These are phyloP conservation scores for Botia almorhae DNA, from an alignment of 2,797 vertebrate genomes.

Conservation along the genomic window DNA sequence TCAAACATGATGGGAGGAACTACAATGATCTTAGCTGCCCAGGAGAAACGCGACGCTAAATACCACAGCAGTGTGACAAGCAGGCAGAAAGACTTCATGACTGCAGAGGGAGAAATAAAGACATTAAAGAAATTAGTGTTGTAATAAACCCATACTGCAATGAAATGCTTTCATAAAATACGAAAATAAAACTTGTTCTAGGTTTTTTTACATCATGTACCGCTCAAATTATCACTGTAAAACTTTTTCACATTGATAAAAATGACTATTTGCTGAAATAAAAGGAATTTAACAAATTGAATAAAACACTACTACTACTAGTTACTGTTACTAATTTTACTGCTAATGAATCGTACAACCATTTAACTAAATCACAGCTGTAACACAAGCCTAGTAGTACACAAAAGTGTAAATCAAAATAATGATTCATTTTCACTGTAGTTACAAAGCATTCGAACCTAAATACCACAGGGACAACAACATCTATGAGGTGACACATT, in stretches of 20 bases:
- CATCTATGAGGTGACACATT: slow-evolving; percentile 8
- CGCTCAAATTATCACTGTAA: not conserved
- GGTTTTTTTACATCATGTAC: not conserved
- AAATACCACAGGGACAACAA: not conserved
- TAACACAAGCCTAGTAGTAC: no score
- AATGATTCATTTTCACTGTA: no score
- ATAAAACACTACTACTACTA: no score
- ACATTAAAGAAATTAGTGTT: no score
- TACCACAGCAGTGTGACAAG: slow-evolving; percentile 78
- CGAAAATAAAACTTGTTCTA: not conserved
- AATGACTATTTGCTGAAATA: no score
- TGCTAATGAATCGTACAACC: no score
- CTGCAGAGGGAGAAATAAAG: slow-evolving; percentile 72
- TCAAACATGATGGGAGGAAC: slow-evolving; percentile 99
- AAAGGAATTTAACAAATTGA: no score
- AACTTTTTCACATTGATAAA: not conserved
- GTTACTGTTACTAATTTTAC: no score
- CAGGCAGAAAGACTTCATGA: slow-evolving; percentile 87
- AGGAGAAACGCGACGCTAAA: slow-evolving; percentile 75
- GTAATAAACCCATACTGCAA: not conserved
- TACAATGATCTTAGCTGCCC: slow-evolving; percentile 93
- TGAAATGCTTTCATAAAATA: not conserved
- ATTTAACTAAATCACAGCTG: no score
- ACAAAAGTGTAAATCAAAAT: no score
- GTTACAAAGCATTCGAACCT: not conserved